Evolutionary conservation across 2,888 invertebrate genomes (phyloP).

Genomic region (Eurytoma adleriae): DNA sequence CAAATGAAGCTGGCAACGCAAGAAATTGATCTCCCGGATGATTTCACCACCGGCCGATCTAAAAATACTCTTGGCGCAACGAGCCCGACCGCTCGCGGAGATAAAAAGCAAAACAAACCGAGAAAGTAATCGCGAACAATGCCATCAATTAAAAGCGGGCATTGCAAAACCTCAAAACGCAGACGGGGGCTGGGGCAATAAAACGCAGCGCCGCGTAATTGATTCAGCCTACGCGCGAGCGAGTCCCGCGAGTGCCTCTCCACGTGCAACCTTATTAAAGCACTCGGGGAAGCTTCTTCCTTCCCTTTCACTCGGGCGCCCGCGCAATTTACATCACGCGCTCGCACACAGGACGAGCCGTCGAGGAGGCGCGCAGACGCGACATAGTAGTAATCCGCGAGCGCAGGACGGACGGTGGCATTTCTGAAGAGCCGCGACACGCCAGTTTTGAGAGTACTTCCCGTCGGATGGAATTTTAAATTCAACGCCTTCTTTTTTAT

Average conservation of each 20-base stretch:
- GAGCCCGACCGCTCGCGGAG: neutral
- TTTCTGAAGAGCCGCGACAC: neutral
- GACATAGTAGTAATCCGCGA: neutral
- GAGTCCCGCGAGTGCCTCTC: constrained; percentile 1
- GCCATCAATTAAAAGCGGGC: constrained; percentile 22
- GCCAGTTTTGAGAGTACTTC: neutral
- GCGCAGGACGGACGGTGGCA: neutral
- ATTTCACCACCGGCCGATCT: no score
- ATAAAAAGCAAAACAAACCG: neutral
- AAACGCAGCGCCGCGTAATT: constrained; percentile 40
- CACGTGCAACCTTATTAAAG: constrained; percentile 47
- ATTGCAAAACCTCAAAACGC: constrained; percentile 4
- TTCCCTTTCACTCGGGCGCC: neutral
- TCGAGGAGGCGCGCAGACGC: constrained; percentile 1
- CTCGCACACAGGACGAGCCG: constrained; percentile 3
- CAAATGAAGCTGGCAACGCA: no score
- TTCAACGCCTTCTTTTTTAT: no score
- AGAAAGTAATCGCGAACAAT: constrained; percentile 5
- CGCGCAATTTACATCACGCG: constrained; percentile 22
- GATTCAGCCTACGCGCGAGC: constrained; percentile 46
- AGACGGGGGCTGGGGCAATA: constrained; percentile 10
- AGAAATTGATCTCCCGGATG: no score
- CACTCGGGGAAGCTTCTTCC: constrained; percentile 21
- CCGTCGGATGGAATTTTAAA: no score
- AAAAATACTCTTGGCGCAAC: no score